phyloP scores from a whole-genome alignment of 1,140 invertebrate genomes.

The Asobara japonica region DNA sequence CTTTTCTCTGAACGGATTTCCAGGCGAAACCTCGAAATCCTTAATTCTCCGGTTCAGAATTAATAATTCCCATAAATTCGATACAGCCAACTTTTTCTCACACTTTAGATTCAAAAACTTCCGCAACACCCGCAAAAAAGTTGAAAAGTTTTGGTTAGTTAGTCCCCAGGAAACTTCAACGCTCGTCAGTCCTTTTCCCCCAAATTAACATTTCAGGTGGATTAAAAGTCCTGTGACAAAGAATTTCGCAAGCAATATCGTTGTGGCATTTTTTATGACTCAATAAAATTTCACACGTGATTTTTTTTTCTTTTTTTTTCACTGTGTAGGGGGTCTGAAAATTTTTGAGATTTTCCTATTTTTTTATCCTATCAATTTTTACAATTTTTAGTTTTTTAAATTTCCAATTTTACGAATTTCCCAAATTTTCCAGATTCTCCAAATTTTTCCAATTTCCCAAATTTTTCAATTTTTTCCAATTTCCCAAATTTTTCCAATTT shows the following conservation, averaged over 20 bases:
- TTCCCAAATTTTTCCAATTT: too few species aligned
- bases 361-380: too few species aligned
- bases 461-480: not conserved
- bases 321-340: not conserved
- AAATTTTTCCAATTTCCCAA: conserved; percentile 18
- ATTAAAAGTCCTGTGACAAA: not conserved
- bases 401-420: too few species aligned
- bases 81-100: not conserved
- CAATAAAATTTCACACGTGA: conserved; percentile 5
- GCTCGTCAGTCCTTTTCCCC: not conserved
- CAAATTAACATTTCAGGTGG: not conserved
- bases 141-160: not conserved
- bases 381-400: conserved; percentile 38
- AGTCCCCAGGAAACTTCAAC: not conserved
- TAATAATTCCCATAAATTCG: not conserved
- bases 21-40: not conserved
- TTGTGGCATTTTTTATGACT: not conserved
- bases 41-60: not conserved
- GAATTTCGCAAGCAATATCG: not conserved
- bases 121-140: not conserved
- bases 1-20: not conserved
- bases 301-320: not conserved
- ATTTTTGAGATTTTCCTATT: not conserved
- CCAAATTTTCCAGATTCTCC: too few species aligned
- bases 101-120: not conserved